Base-by-base conservation (phyloP, 37 sponge, comb jelly and placozoan species). In the Haliclona indistincta region DNA sequence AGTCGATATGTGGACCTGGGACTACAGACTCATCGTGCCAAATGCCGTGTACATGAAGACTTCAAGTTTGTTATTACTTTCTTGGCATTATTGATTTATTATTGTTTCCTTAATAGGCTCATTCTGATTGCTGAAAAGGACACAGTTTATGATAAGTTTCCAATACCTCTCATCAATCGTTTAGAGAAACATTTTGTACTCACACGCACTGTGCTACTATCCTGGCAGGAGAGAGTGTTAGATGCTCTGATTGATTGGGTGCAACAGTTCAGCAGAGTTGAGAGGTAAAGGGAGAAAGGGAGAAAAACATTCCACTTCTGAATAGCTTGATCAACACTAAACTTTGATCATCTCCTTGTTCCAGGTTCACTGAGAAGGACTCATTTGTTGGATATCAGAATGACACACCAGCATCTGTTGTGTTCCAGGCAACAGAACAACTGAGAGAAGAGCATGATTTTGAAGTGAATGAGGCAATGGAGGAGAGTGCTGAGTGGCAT, bases 171-270 rank as follows among this genome's bases (percentile, higher is more conserved):
- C 11, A 92, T 96, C 45, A 96, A 96, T 64, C 87, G 97, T 8
- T 81, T 96, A 65, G 97, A 96, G 76, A 96, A 96, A 40, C 97
- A 96, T 43, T 87, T 91, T 73, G 85, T 96, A 29, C 83, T 84
- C 38, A 70, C 82, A 22, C 85, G 86, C 26, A 85, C 87, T 64
- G 74, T 94, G 2, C 81, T 92, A 26, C 37, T 56, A 37, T 67
- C 68, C 0, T 49, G 54, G 58, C 91, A 94, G 44, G 44, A 67
- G 25, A 60, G 78, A 8, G 43, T 86, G 20, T 56, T 82, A 29
- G 2, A 65, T 3, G 43, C 47, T 1, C 49, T 94, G n/a, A 38
- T 76, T 15, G 43, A 74, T 0, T 94, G 94, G 86, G 73, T 86
- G 32, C 13, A 67, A 25, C 23, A 25, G 19, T 86, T 86, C 43